Conservation (phyloP, 2,113 vertebrate genomes). For the Colius striatus region DNA sequence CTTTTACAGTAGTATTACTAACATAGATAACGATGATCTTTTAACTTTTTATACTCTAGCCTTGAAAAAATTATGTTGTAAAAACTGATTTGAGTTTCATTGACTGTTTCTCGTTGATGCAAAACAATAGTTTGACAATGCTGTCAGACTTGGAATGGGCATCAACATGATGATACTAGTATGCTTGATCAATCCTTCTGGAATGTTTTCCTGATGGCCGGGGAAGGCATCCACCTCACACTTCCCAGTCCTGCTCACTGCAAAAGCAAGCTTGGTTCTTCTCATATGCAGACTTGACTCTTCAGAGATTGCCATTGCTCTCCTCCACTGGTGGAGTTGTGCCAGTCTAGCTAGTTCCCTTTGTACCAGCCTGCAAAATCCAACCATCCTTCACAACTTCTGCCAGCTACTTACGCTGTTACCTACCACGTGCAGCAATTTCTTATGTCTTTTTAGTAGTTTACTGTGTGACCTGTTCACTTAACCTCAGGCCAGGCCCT, state of each 20-base stretch:
- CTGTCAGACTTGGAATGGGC: neutral
- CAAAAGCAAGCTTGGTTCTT: neutral
- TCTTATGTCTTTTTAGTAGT: fast-evolving
- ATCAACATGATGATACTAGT: neutral
- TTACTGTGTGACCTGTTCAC: fast-evolving
- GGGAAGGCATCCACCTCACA: fast-evolving
- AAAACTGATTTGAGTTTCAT: neutral
- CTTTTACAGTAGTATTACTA: neutral
- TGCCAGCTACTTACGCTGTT: neutral
- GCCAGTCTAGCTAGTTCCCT: neutral
- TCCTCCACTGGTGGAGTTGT: neutral
- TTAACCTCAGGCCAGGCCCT: neutral
- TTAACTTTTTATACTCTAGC: neutral
- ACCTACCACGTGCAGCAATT: neutral
- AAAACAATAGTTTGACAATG: neutral
- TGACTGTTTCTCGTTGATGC: neutral
- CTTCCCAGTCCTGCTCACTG: neutral
- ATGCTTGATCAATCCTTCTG: neutral
- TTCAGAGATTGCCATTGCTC: neutral
- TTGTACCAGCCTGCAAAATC: neutral
- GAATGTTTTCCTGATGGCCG: neutral
- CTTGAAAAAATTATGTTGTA: neutral
- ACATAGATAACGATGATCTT: neutral
- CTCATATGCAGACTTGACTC: neutral
- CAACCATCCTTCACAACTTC: fast-evolving